These are phyloP conservation scores for Microcebus griseorufus DNA, from an alignment of 2,113 vertebrate species.

Conservation along the genomic window DNA sequence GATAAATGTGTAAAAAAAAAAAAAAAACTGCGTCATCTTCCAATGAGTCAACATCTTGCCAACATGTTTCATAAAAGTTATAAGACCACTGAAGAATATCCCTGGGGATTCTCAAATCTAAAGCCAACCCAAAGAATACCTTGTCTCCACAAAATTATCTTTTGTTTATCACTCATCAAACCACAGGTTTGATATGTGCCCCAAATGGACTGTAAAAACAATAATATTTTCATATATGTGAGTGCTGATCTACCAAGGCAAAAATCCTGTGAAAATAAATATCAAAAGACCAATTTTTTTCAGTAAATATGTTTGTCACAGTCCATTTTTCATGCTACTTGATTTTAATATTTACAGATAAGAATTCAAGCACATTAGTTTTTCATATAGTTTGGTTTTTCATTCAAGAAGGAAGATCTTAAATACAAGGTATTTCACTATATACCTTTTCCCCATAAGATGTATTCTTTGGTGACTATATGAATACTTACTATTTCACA, in stretches of 20 bases:
- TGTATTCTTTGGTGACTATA: slow-evolving; percentile 30
- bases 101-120: slow-evolving; percentile 48
- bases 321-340: not conserved
- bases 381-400: slow-evolving; percentile 39
- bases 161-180: slow-evolving; percentile 34
- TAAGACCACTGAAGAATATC: not conserved
- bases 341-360: slow-evolving; percentile 39
- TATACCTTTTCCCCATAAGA: not conserved
- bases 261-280: slow-evolving; percentile 34
- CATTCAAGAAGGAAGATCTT: slow-evolving; percentile 19
- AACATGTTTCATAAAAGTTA: slow-evolving; percentile 38
- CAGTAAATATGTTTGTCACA: not conserved
- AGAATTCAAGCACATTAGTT: not conserved
- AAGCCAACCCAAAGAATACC: slow-evolving; percentile 42
- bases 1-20: not conserved
- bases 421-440: slow-evolving; percentile 13
- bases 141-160: slow-evolving; percentile 26
- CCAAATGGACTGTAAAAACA: slow-evolving; percentile 30
- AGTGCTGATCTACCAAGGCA: slow-evolving; percentile 24
- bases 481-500: not conserved
- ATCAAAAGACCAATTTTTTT: not conserved
- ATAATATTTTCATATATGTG: slow-evolving; percentile 30
- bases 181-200: not conserved
- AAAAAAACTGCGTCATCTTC: slow-evolving; percentile 2
- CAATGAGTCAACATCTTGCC: slow-evolving; percentile 14